phyloP scores from a whole-genome alignment of 2,888 invertebrate genomes.

The Drosophila heteroneura region DNA sequence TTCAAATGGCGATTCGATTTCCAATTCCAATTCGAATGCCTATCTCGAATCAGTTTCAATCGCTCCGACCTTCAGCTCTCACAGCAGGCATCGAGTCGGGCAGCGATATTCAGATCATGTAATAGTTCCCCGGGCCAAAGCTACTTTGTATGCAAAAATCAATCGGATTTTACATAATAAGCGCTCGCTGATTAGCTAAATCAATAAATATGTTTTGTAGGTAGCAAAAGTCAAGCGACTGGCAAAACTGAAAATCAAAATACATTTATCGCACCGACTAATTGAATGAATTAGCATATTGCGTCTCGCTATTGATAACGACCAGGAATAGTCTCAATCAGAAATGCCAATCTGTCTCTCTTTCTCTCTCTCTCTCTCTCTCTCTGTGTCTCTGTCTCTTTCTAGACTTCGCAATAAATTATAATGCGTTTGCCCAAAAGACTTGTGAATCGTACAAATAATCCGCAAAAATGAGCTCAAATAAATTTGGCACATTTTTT shows the following conservation, averaged over 20 bases:
- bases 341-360: background rate
- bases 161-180: slow-evolving; percentile 74
- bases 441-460: slow-evolving; percentile 1
- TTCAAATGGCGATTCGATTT: slow-evolving; percentile 3
- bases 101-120: slow-evolving; percentile 6
- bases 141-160: slow-evolving; percentile 64
- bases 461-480: background rate
- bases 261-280: slow-evolving; percentile 60
- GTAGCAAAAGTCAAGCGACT: slow-evolving; percentile 75
- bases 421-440: background rate
- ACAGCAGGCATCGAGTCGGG: slow-evolving; percentile 35
- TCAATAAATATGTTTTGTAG: slow-evolving; percentile 72
- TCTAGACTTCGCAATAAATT: background rate
- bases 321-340: slow-evolving; percentile 10
- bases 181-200: slow-evolving; percentile 75
- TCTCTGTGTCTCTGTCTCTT: rapidly evolving
- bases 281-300: slow-evolving; percentile 76
- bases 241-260: slow-evolving; percentile 48
- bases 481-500: background rate
- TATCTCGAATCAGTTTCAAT: background rate
- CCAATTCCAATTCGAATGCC: slow-evolving; percentile 11
- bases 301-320: slow-evolving; percentile 21
- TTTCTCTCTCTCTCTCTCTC: background rate
- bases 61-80: slow-evolving; percentile 39
- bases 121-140: slow-evolving; percentile 2